These are phyloP conservation scores for Drosophila lacertosa DNA, from an alignment of 1,140 invertebrate species.

Conservation along the genomic window DNA sequence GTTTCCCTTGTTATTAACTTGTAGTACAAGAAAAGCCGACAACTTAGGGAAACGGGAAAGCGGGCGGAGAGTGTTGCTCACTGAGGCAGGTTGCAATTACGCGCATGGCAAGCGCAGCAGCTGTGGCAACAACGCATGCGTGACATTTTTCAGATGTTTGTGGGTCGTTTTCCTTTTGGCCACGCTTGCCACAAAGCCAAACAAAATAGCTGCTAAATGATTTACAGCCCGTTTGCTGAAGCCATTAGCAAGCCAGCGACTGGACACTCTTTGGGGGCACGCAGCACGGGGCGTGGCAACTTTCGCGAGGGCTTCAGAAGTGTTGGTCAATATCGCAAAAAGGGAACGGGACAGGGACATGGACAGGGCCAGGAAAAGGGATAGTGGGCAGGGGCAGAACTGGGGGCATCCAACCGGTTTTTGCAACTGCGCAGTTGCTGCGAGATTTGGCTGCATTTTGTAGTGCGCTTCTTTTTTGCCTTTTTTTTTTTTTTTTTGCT, in stretches of 20 bases:
- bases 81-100: constrained; percentile 49
- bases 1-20: constrained; percentile 28
- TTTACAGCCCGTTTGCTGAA: constrained; percentile 57
- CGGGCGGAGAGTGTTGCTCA: not conserved
- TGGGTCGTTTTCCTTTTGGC: constrained; percentile 39
- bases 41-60: too few species aligned
- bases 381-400: not conserved
- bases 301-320: constrained; percentile 11
- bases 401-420: constrained; percentile 54
- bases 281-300: constrained; percentile 1
- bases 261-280: constrained; percentile 5
- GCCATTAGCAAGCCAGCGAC: constrained; percentile 34
- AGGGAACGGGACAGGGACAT: constrained; percentile 6
- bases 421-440: constrained; percentile 62
- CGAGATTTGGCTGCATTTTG: constrained; percentile 41
- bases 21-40: constrained; percentile 5
- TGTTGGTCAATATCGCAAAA: constrained; percentile 32
- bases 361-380: not conserved
- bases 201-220: constrained; percentile 69
- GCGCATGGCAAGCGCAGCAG: constrained; percentile 43
- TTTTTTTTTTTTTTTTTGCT: not conserved
- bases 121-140: constrained; percentile 60
- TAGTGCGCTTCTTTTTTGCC: constrained; percentile 19
- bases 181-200: constrained; percentile 23
- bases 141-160: constrained; percentile 73